A percentile compares a stretch with the other conserved stretches of the same genome.
phyloP scores from a whole-genome alignment of 2,113 vertebrate genomes.

The Raja brachyura region DNA sequence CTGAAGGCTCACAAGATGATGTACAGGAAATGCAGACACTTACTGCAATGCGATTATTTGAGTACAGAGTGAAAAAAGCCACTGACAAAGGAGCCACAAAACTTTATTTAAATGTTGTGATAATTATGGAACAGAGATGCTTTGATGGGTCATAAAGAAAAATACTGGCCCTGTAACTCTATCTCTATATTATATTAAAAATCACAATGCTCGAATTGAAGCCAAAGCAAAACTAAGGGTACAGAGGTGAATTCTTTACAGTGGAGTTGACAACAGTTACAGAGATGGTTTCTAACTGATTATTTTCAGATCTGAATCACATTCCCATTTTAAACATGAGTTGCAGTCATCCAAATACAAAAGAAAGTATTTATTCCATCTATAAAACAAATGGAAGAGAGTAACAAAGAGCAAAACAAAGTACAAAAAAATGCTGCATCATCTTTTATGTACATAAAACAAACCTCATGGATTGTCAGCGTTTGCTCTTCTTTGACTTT shows the following conservation, averaged over 20 bases:
- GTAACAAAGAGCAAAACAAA: constrained; percentile 37
- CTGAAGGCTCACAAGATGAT: neutral
- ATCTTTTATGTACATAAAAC: constrained; percentile 35
- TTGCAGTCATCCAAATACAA: constrained; percentile 38
- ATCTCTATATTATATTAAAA: neutral
- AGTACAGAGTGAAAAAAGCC: neutral
- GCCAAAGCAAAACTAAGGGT: constrained; percentile 24
- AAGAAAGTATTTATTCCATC: constrained; percentile 36
- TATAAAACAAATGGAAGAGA: constrained; percentile 37
- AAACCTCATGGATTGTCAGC: constrained; percentile 47
- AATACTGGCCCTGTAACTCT: constrained; percentile 30
- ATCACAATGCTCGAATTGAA: constrained; percentile 6
- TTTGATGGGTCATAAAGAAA: constrained; percentile 18
- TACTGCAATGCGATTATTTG: neutral
- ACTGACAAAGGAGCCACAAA: constrained; percentile 27
- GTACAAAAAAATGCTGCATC: constrained; percentile 38
- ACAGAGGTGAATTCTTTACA: constrained; percentile 36
- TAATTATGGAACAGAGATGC: constrained; percentile 33
- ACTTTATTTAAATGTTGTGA: constrained; percentile 35
- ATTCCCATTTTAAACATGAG: constrained; percentile 38
- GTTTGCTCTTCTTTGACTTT: constrained; percentile 69
- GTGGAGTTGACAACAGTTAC: constrained; percentile 15
- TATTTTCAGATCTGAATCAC: constrained; percentile 32
- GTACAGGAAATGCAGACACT: neutral
- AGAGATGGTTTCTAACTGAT: constrained; percentile 12